phyloP scores from a whole-genome alignment of 2,113 vertebrate genomes.

The Heliornis fulica region DNA sequence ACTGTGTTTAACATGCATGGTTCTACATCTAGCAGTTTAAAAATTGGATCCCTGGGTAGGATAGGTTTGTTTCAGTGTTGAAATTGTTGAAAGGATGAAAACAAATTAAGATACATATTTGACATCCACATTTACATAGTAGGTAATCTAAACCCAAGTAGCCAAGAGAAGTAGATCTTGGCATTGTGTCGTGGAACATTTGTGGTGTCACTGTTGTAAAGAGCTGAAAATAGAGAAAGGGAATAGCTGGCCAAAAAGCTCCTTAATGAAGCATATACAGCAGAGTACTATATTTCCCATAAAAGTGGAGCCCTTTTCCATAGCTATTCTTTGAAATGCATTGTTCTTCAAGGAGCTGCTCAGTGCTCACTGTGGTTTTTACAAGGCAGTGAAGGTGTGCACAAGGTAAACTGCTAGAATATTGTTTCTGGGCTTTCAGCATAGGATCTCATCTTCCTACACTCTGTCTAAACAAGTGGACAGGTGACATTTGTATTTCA shows the following conservation, averaged over 20 bases:
- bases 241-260: not conserved
- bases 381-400: not conserved
- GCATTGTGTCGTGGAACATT: not conserved
- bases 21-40: not conserved
- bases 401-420: not conserved
- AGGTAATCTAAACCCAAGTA: not conserved
- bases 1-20: not conserved
- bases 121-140: not conserved
- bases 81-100: not conserved
- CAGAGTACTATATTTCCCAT: not conserved
- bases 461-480: not conserved
- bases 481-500: not conserved
- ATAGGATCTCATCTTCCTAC: not conserved
- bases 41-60: rapidly evolving
- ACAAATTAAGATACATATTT: not conserved
- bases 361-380: not conserved
- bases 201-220: not conserved
- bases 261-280: not conserved
- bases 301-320: not conserved
- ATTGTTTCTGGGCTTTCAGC: not conserved
- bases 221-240: not conserved
- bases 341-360: not conserved
- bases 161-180: not conserved
- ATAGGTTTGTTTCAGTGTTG: not conserved
- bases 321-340: not conserved